phyloP scores from a whole-genome alignment of 2,888 invertebrate genomes.

The Noctua fimbriata region DNA sequence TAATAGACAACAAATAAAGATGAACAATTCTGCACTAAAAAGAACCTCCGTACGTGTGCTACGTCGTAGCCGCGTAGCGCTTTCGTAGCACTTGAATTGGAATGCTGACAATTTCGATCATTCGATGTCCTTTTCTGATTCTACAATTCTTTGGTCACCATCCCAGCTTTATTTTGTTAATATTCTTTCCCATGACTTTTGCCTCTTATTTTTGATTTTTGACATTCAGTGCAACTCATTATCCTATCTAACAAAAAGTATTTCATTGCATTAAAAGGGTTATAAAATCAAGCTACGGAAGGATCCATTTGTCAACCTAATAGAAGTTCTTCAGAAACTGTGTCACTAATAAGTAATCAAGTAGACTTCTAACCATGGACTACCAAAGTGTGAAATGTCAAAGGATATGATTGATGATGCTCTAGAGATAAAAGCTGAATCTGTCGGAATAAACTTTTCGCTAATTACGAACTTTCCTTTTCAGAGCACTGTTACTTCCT shows the following conservation, averaged over 20 bases:
- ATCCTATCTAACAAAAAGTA: background rate
- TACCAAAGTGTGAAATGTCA: constrained; percentile 2
- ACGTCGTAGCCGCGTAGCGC: constrained; percentile 49
- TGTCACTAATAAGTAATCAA: background rate
- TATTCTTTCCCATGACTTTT: background rate
- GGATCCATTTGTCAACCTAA: background rate
- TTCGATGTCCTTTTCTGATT: background rate
- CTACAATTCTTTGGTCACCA: background rate
- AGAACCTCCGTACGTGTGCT: constrained; percentile 3
- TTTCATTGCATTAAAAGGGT: background rate
- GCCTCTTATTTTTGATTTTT: background rate
- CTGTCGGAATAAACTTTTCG: background rate
- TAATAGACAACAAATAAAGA: background rate
- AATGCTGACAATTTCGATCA: background rate
- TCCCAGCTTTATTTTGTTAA: background rate
- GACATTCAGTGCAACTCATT: background rate
- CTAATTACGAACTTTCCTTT: background rate
- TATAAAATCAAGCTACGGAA: background rate
- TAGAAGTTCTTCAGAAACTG: background rate
- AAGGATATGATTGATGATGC: constrained; percentile 22
- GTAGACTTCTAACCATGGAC: constrained; percentile 1
- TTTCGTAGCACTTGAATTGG: constrained; percentile 37
- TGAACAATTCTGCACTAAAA: background rate
- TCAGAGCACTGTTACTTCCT: background rate
- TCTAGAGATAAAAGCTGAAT: constrained; percentile 2